Conservation (phyloP, 2,113 vertebrate genomes). For the Ornithorhynchus anatinus region DNA sequence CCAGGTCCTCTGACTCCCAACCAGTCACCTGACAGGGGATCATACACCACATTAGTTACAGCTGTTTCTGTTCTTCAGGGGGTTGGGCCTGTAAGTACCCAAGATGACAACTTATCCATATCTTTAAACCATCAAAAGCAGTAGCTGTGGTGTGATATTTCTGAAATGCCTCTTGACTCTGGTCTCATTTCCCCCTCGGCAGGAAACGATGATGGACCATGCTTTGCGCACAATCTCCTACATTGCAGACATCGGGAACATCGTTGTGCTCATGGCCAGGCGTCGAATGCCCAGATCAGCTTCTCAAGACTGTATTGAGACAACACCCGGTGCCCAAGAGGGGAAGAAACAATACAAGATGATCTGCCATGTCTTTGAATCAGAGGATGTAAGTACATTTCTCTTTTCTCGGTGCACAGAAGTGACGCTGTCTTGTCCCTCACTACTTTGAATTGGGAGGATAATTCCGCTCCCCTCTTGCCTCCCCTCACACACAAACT, state of each 20-base stretch:
- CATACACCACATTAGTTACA: not conserved
- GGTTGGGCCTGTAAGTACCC: not conserved
- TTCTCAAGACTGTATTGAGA: slow-evolving; percentile 96
- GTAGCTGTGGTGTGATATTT: not conserved
- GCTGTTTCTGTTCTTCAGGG: not conserved
- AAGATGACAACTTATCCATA: not conserved
- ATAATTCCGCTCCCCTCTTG: too few relatives aligned
- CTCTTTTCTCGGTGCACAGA: too few relatives aligned
- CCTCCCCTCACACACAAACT: too few relatives aligned
- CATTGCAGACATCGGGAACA: slow-evolving; percentile 96
- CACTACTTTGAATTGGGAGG: too few relatives aligned
- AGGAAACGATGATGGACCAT: slow-evolving; percentile 99
- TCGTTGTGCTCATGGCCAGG: slow-evolving; percentile 95
- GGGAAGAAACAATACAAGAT: slow-evolving; percentile 98
- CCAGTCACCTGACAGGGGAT: not conserved
- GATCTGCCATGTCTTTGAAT: slow-evolving; percentile 98
- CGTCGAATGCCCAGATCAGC: slow-evolving; percentile 93
- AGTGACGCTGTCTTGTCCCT: too few relatives aligned
- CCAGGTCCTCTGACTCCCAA: too few relatives aligned
- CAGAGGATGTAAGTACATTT: slow-evolving; percentile 89
- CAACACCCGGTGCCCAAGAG: slow-evolving; percentile 89
- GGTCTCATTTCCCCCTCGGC: not conserved
- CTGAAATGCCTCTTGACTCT: not conserved
- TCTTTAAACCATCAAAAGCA: not conserved
- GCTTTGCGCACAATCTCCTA: slow-evolving; percentile 97